Conservation (phyloP, 2,113 vertebrate genomes). For the Erinaceus europaeus region DNA sequence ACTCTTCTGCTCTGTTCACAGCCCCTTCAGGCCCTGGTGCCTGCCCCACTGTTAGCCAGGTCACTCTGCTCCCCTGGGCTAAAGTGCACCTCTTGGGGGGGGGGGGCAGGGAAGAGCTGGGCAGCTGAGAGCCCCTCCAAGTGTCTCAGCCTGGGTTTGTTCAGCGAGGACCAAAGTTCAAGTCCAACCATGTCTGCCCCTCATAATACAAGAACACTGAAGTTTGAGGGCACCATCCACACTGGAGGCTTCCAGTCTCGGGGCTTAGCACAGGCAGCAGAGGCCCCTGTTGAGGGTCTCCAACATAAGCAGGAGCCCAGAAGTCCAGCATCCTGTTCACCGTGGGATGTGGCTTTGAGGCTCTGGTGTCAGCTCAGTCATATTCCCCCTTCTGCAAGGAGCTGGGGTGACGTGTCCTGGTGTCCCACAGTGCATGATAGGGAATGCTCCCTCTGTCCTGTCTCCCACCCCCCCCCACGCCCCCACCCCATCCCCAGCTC, state of each 20-base stretch:
- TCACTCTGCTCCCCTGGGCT: background rate
- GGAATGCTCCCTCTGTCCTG: constrained; percentile 64
- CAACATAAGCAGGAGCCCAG: background rate
- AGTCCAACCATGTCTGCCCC: background rate
- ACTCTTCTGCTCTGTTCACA: too few relatives aligned
- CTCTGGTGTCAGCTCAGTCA: constrained; percentile 72
- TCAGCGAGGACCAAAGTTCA: background rate
- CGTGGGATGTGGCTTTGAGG: background rate
- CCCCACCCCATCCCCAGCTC: background rate
- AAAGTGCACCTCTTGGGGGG: background rate
- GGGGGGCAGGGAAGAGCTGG: background rate
- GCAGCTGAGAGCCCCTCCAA: background rate
- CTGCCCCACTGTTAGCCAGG: background rate
- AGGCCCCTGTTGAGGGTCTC: background rate
- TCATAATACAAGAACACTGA: background rate
- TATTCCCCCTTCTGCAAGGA: constrained; percentile 74
- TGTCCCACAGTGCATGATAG: constrained; percentile 90
- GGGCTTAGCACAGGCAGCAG: background rate
- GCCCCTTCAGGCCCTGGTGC: too few relatives aligned
- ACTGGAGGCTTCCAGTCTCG: background rate
- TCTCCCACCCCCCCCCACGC: background rate
- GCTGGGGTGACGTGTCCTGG: constrained; percentile 80
- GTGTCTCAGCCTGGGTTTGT: background rate
- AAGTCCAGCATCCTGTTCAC: background rate
- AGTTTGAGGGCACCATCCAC: background rate